A percentile compares a stretch with the other conserved stretches of the same genome.
These are phyloP conservation scores for Pogonomyrmex barbatus DNA, from an alignment of 1,140 invertebrate genomes.

Conservation along the genomic window DNA sequence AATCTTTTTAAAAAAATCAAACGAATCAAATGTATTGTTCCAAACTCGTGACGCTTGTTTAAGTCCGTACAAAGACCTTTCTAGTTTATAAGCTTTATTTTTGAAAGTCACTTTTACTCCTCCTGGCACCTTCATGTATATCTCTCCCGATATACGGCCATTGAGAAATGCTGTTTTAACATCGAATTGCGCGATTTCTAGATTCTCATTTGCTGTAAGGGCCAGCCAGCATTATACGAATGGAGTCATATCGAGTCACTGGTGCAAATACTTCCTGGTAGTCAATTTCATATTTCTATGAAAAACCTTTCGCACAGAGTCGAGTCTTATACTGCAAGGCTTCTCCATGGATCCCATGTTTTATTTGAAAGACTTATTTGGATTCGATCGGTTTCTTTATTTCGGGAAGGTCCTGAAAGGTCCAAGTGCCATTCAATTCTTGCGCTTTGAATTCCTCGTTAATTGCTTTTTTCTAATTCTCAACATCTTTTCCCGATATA, in stretches of 20 bases:
- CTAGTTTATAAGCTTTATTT: conserved; percentile 3
- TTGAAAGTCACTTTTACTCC: not conserved
- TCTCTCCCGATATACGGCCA: not conserved
- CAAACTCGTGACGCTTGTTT: conserved; percentile 42
- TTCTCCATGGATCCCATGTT: not conserved
- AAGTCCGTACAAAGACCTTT: conserved; percentile 5
- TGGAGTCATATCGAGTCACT: not conserved
- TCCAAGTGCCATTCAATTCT: not conserved
- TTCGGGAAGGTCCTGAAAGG: not conserved
- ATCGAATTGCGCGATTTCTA: not conserved
- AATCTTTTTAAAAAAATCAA: not conserved
- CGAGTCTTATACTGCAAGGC: not conserved
- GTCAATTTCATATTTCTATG: not conserved
- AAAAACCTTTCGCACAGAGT: not conserved
- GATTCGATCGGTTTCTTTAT: not conserved
- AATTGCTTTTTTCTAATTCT: conserved; percentile 13
- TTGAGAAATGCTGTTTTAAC: not conserved
- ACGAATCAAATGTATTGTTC: conserved; percentile 38
- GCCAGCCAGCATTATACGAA: not conserved
- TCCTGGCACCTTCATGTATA: conserved; percentile 15
- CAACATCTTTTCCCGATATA: not conserved
- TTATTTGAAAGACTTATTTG: conserved; percentile 16
- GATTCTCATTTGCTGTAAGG: not conserved
- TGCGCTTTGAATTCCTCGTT: conserved; percentile 1
- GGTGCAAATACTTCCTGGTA: not conserved